Base-by-base conservation (phyloP, 2,888 invertebrate species). In the Ectropis crepuscularia region DNA sequence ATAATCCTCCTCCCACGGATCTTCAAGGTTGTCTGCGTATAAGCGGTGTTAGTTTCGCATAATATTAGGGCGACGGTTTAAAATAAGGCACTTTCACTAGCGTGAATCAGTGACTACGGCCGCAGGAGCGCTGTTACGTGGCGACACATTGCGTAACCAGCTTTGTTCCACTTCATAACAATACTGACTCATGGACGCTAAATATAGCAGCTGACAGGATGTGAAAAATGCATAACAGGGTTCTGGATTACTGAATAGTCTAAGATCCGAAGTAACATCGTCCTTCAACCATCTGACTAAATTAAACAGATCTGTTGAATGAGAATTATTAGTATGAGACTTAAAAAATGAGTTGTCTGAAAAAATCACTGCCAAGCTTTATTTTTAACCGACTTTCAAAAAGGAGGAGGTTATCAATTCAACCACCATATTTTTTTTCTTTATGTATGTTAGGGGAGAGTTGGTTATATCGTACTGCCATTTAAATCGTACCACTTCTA, bases 1-100 rank as follows among this genome's bases (percentile, higher is more conserved):
- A 39, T 38, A 38, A 47, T 16, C 28, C 10, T 45, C 41, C 39
- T 28, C 54, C 50, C 49, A 59, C 45, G 7, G 38, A 12, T 43
- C 28, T 37, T 59, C 63, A 63, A 63, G 59, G 59, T 50, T 58
- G 46, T 28, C 38, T 45, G 28, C 37, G 36, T 38, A 51, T n/a
- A 50, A 42, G 16, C 16, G 16, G 16, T 28, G 4, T 28, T 28
- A 53, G n/a, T 36, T 47, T 9, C 8, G 59, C 49, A 41, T 41
- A 50, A 61, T 47, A 61, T 51, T 65, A 61, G 61, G 57, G 5
- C 49, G 36, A 38, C 16, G 54, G 45, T 65, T 66, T 63, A 57
- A 69, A 87, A 86, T 85, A 83, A 85, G 82, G 79, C 81, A 86
- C 92, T 92, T 92, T 92, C 92, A 89, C 92, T 89, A 39, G 72